Evolutionary conservation across 2,113 vertebrate genomes (phyloP), one percentile per base, ranked within the genome.

Genomic region (Lanius ludovicianus): DNA sequence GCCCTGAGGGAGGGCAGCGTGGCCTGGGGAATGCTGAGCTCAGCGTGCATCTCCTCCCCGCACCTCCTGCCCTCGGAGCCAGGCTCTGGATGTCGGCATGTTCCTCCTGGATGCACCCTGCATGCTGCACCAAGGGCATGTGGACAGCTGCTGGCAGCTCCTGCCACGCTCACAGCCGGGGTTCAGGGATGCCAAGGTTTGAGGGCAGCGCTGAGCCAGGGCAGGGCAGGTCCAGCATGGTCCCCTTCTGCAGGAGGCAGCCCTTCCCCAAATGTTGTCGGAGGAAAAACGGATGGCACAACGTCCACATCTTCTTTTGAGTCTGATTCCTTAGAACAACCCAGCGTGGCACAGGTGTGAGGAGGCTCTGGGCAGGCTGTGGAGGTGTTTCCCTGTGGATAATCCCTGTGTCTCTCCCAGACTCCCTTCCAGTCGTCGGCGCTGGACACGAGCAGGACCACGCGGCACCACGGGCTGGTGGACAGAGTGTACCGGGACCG

Each of bases 401-500:
- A 37, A 95, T 22, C 3, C 4, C 3, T 1, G 56, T 84, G 44
- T 96, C 22, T 78, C 56, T 56, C 89, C 74, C 96, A 99, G 98
- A 99, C 98, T 94, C 98, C 98, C 63, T 99, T 98, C 90, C 98
- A 99, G 98, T 98, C 99, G 22, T 99, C 99, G 1, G 99, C 98
- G 79, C 82, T 99, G 98, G 99, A 99, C 96, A 99, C 99, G 14
- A 99, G 99, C 96, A 98, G 99, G 81, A 99, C 99, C 24, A 99
- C 99, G n/a, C 98, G 99, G 80, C 99, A 99, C 94, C 99, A 99
- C 0, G 99, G 99, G 21, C 97, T 99, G 94, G 99, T 99, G 92
- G 99, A 99, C 95, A 98, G 99, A 4, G 99, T 99, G 47, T 99
- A 99, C 97, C 98, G 99, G 6, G 99, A 99, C 67, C 96, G 99